These are phyloP conservation scores for Lithophane ornitopus DNA, from an alignment of 2,888 invertebrate species.

Conservation along the genomic window DNA sequence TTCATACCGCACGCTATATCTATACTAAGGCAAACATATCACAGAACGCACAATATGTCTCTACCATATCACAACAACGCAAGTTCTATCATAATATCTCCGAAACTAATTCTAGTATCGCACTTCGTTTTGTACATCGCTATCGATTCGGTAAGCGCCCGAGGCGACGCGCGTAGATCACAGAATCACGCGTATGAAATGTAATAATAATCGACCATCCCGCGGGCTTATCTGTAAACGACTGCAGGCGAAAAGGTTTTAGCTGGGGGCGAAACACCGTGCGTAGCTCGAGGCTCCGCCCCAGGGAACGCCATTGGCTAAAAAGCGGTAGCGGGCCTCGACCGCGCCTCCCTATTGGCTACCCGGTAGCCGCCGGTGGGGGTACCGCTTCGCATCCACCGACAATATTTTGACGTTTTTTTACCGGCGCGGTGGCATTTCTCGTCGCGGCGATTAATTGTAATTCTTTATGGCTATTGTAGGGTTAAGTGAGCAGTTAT, in stretches of 20 bases:
- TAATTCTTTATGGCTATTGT: conserved; percentile 89
- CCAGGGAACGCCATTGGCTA: conserved; percentile 87
- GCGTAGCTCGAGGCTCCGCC: conserved; percentile 89
- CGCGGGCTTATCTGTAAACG: conserved; percentile 90
- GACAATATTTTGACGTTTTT: conserved; percentile 90
- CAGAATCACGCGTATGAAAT: conserved; percentile 87
- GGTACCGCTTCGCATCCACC: conserved; percentile 78
- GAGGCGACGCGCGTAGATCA: conserved; percentile 83
- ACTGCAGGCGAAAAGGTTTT: conserved; percentile 90
- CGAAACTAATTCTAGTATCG: conserved; percentile 71
- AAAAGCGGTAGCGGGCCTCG: conserved; percentile 82
- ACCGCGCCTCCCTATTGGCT: conserved; percentile 85
- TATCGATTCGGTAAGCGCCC: conserved; percentile 85
- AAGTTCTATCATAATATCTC: conserved; percentile 69
- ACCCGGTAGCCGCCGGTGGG: conserved; percentile 80
- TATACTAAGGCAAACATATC: conserved; percentile 90
- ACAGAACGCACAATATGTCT: conserved; percentile 81
- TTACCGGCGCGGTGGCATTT: conserved; percentile 87
- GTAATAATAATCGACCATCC: conserved; percentile 90
- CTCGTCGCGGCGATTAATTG: conserved; percentile 88
- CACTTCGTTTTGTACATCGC: conserved; percentile 81
- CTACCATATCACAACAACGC: conserved; percentile 79
- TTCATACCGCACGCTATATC: conserved; percentile 85
- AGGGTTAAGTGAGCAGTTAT: conserved; percentile 89
- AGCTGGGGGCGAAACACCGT: conserved; percentile 89